Base-by-base conservation (phyloP, 2,797 vertebrate genomes). In the Kryptopterus vitreolus region DNA sequence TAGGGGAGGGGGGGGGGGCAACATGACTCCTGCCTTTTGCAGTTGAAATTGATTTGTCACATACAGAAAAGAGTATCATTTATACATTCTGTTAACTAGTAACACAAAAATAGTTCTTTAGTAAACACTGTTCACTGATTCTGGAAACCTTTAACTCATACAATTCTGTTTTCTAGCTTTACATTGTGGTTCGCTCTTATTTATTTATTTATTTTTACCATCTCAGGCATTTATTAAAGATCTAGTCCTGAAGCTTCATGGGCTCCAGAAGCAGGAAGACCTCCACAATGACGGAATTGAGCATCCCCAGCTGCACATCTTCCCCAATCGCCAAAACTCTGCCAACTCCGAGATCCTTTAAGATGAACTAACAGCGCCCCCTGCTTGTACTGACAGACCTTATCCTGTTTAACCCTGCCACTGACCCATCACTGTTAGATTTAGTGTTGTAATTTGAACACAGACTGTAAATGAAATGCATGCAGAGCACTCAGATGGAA, bases 261-360 rank as follows among this genome's bases (percentile, higher is more conserved):
- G 91, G 24, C 78, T 91, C 18, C 91, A 92, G 86, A 93, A 91
- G 70, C 92, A 92, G 82, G 89, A 92, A 76, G 92, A 92, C 35
- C 91, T 92, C 11, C 89, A 91, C 83, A 91, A 90, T 48, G 84
- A 90, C 10, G 91, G 91, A 31, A 89, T 92, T 0, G 86, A 91
- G 77, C 91, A 89, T 24, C 85, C 88, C 7, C 90, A 92, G 77
- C 90, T 91, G 18, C 88, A 91, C 84, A 80, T 89, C 78, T 87
- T 79, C 85, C 80, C 89, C 10, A 75, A 84, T 66, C 86, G 83
- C 15, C 66, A 88, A 1, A 79, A 76, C 15, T 87, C 89, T 6
- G 77, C 82, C 6, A 82, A 89, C 61, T 35, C 84, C 22, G 87
- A 90, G 55, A 81, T 77, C 63, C 86, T 74, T 74, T 86, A 82